Evolutionary conservation across 2,888 invertebrate genomes (phyloP).

Genomic region (Linnaemya vulpina): DNA sequence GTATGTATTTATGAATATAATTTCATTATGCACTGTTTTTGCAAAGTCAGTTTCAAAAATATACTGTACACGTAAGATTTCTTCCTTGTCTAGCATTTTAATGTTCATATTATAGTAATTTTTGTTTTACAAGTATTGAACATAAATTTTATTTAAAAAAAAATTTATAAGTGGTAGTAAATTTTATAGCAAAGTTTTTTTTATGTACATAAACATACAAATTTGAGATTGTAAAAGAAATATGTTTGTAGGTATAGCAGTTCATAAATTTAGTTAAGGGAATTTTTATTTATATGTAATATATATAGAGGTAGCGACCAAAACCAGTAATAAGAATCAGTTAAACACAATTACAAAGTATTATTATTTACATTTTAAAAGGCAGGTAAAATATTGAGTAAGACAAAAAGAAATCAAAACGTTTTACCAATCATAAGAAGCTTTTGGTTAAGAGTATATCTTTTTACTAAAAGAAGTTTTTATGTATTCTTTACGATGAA

Average conservation of each 20-base stretch:
- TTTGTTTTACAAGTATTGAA: slow-evolving; percentile 25
- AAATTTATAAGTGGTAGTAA: slow-evolving; percentile 56
- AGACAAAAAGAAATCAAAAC: not conserved
- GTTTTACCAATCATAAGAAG: slow-evolving; percentile 7
- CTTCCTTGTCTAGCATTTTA: not conserved
- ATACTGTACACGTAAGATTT: slow-evolving; percentile 41
- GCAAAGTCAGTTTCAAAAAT: slow-evolving; percentile 64
- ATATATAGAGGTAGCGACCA: slow-evolving; percentile 61
- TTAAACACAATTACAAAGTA: slow-evolving; percentile 34
- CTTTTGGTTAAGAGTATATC: not conserved
- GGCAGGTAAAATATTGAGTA: not conserved
- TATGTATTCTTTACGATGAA: slow-evolving; percentile 4
- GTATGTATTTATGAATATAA: slow-evolving; percentile 25
- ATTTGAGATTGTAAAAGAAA: slow-evolving; percentile 32
- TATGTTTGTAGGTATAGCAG: not conserved
- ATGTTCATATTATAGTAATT: not conserved
- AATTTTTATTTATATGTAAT: slow-evolving; percentile 1
- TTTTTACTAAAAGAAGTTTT: not conserved
- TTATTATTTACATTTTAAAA: not conserved
- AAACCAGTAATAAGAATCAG: slow-evolving; percentile 14
- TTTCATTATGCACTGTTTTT: slow-evolving; percentile 34
- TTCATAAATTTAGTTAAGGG: slow-evolving; percentile 52
- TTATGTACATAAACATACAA: slow-evolving; percentile 37
- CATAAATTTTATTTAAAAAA: slow-evolving; percentile 47
- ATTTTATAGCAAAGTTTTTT: slow-evolving; percentile 47